These are phyloP conservation scores for Athalia rosae DNA, from an alignment of 2,888 invertebrate genomes.

Conservation along the genomic window DNA sequence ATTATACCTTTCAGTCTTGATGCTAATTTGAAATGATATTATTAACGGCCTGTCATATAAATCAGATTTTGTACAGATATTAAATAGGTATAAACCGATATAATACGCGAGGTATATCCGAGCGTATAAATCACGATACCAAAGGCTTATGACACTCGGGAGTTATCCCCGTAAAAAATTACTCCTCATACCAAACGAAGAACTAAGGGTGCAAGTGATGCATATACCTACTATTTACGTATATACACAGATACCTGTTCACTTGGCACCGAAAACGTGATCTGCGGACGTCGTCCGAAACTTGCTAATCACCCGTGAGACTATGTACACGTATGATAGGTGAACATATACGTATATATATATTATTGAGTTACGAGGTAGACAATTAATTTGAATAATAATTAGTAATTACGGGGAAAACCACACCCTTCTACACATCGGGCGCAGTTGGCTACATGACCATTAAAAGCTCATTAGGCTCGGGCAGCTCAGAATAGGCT, in stretches of 20 bases:
- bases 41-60: constrained; percentile 41
- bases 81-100: constrained; percentile 18
- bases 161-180: constrained; percentile 19
- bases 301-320: not conserved
- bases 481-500: not conserved
- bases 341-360: too few relatives aligned
- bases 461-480: constrained; percentile 42
- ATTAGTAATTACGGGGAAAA: constrained; percentile 34
- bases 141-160: not conserved
- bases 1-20: constrained; percentile 29
- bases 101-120: constrained; percentile 27
- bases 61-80: constrained; percentile 42
- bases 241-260: too few relatives aligned
- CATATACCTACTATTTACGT: too few relatives aligned
- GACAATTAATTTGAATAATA: constrained; percentile 43
- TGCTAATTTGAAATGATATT: constrained; percentile 40
- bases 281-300: not conserved
- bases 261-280: too few relatives aligned
- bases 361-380: not conserved
- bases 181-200: too few relatives aligned
- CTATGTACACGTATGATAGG: too few relatives aligned
- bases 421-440: constrained; percentile 36
- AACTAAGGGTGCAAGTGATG: too few relatives aligned
- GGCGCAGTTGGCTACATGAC: constrained; percentile 26
- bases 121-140: constrained; percentile 25